These are phyloP conservation scores for Corythaeola cristata DNA, from an alignment of 2,113 vertebrate species.

Conservation along the genomic window DNA sequence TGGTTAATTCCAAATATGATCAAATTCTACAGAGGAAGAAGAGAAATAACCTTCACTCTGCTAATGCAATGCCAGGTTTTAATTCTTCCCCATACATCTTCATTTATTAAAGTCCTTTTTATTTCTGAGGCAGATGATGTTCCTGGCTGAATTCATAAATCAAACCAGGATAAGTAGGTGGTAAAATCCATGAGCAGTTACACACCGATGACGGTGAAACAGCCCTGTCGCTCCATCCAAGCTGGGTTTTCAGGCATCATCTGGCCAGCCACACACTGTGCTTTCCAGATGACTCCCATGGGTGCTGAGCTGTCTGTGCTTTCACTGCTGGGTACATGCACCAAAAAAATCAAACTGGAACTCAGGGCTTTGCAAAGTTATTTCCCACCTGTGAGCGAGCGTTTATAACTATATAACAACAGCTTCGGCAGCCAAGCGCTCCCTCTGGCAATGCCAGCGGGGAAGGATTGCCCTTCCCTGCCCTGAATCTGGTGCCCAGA, in stretches of 20 bases:
- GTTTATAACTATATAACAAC: neutral
- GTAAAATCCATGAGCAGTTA: neutral
- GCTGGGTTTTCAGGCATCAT: neutral
- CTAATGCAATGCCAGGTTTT: neutral
- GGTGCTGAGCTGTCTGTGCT: neutral
- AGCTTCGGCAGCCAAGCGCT: fast-evolving
- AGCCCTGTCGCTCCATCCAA: neutral
- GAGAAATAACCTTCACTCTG: neutral
- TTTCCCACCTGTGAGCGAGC: neutral
- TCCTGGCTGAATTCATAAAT: neutral
- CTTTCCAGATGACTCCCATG: neutral
- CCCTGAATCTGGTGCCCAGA: neutral
- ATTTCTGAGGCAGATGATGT: neutral
- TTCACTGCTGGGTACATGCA: neutral
- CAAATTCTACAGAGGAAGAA: neutral
- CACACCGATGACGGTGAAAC: neutral
- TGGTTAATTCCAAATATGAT: neutral
- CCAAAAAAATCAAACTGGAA: neutral
- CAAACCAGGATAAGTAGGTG: neutral
- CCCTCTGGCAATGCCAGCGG: fast-evolving
- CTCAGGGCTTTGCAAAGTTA: neutral
- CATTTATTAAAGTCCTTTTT: neutral
- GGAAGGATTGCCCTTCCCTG: neutral
- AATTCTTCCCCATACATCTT: neutral
- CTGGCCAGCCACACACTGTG: neutral